Conservation (phyloP, 2,888 invertebrate genomes). For the Thecocarcelia acutangulata region DNA sequence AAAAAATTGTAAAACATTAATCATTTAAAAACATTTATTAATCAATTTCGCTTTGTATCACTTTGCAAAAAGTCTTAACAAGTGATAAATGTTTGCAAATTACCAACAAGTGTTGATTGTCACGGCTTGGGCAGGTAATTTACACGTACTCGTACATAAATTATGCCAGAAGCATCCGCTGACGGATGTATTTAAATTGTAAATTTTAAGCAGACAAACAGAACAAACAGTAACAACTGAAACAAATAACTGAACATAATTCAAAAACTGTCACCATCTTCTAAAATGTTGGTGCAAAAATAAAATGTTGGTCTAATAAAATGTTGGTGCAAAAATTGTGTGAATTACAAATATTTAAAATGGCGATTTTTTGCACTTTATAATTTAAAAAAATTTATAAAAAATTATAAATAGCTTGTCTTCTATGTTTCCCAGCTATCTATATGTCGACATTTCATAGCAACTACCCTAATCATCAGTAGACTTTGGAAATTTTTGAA, state of each 20-base stretch:
- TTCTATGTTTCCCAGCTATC: no score
- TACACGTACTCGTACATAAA: no score
- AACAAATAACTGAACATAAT: slow-evolving; percentile 1
- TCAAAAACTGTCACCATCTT: neutral
- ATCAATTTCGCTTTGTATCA: slow-evolving; percentile 1
- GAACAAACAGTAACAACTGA: neutral
- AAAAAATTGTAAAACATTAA: neutral
- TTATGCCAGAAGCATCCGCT: slow-evolving; percentile 41
- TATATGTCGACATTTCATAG: no score
- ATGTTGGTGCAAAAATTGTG: no score
- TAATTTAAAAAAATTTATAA: no score
- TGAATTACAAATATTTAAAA: no score
- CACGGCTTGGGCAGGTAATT: neutral
- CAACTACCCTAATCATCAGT: no score
- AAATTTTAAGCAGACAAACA: neutral
- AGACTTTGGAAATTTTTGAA: no score
- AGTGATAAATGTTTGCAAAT: slow-evolving; percentile 22
- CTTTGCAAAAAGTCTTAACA: neutral
- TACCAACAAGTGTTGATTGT: neutral
- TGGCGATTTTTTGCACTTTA: no score
- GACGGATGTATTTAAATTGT: slow-evolving; percentile 6
- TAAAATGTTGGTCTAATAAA: no score
- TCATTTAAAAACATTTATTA: slow-evolving; percentile 23
- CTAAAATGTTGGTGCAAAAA: neutral
- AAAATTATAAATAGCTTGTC: no score